Evolutionary conservation across 2,113 vertebrate species (phyloP), one percentile per base, ranked within the genome.

Genomic region (Edolisoma coerulescens): DNA sequence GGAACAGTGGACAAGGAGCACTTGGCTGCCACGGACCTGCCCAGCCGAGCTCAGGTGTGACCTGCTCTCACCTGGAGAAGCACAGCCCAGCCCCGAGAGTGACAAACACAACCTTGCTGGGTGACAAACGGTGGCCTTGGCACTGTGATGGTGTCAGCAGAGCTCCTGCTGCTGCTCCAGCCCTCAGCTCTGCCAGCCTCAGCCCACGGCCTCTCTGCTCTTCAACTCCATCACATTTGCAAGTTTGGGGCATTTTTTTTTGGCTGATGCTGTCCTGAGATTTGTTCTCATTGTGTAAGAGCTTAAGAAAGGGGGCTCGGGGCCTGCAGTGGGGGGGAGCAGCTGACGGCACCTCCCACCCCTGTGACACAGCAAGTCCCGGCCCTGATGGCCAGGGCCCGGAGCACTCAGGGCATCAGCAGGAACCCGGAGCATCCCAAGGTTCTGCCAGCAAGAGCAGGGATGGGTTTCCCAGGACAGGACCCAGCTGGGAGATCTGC

Each of bases 381-480:
- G 3, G 4, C 8, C 22, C 70, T 26, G 50, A 1, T 23, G 39
- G 17, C 22, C 69, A 23, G 18, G 8, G 17, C 27, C 35, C 0
- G 0, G 2, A 32, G 9, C 16, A 8, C 52, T 47, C 0, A 0
- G 11, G 37, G 37, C 82, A 41, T 10, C 71, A 57, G 33, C 2
- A 1, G 77, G 52, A 35, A 28, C 15, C 11, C 6, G 3, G 32
- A 68, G 57, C 45, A 59, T 3, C 18, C 20, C 9, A 6, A 37
- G 56, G 16, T 19, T 23, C 23, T 50, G 64, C 1, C 20, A n/a
- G 52, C 42, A 39, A 52, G 33, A 56, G 57, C 45, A 52, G 69
- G 53, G 44, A 17, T 6, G n/a, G 12, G 16, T 6, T 83, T 21
- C 39, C 12, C 47, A 28, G 63, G 12, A 23, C 0, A 1, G 39